Conservation (phyloP, 1,140 invertebrate genomes). For the Arctopsyche grandis region DNA sequence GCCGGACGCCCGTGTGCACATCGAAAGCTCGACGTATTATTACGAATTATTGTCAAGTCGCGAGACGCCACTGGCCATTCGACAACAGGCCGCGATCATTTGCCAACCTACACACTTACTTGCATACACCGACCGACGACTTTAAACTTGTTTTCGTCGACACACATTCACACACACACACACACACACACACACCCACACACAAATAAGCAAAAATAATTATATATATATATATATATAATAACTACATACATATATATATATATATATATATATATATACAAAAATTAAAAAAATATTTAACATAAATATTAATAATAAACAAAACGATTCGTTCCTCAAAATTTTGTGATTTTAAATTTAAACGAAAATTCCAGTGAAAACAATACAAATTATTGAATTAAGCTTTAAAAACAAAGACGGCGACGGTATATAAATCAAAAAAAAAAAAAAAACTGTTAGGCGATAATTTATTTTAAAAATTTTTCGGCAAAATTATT, state of each 20-base stretch:
- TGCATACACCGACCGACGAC: no score
- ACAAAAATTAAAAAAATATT: not conserved
- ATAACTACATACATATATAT: not conserved
- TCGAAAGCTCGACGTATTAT: not conserved
- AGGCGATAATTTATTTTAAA: not conserved
- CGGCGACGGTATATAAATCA: not conserved
- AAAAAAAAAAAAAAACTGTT: not conserved
- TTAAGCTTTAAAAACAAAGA: slow-evolving; percentile 48
- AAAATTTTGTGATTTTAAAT: slow-evolving; percentile 56
- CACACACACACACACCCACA: not conserved
- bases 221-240: not conserved
- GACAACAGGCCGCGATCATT: no score
- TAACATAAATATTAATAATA: not conserved
- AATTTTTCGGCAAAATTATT: slow-evolving; percentile 29
- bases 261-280: not conserved
- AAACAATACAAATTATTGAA: slow-evolving; percentile 29
- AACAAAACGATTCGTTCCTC: slow-evolving; percentile 54
- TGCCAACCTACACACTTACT: no score
- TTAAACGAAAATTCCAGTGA: slow-evolving; percentile 53
- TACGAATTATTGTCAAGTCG: no score
- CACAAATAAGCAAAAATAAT: not conserved
- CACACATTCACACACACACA: not conserved
- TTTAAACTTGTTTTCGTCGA: no score
- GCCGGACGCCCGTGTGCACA: slow-evolving; percentile 20
- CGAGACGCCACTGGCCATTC: no score